Percentiles rank a stretch among this genome's conserved stretches.
phyloP scores from a whole-genome alignment of 1,140 invertebrate genomes.

The Phymorhynchus buccinoides region DNA sequence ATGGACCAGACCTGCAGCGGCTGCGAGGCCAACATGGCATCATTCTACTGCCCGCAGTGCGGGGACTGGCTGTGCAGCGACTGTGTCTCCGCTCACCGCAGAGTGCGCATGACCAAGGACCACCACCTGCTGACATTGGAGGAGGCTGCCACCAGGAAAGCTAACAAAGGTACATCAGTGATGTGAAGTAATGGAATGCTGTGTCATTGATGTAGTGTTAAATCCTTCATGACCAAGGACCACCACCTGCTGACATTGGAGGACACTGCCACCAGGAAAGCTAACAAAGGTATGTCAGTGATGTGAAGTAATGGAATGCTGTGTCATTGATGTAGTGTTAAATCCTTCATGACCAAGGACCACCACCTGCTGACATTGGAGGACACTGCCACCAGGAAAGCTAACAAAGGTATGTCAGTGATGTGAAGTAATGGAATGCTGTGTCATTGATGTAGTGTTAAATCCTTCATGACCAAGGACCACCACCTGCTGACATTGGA shows the following conservation, averaged over 20 bases:
- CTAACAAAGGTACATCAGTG: not conserved
- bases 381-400: too few species aligned
- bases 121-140: conserved; percentile 74
- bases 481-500: too few species aligned
- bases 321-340: too few species aligned
- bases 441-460: too few species aligned
- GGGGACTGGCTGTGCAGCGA: conserved; percentile 91
- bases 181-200: too few species aligned
- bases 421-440: too few species aligned
- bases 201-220: too few species aligned
- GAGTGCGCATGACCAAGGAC: conserved; percentile 78
- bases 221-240: conserved; percentile 46
- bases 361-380: too few species aligned
- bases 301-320: too few species aligned
- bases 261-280: not conserved
- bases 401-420: too few species aligned
- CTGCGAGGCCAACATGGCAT: conserved; percentile 87
- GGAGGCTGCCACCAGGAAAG: not conserved
- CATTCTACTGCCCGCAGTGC: conserved; percentile 90
- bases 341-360: too few species aligned
- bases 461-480: too few species aligned
- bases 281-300: not conserved
- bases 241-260: conserved; percentile 74
- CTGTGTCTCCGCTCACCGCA: conserved; percentile 83
- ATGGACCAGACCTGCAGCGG: conserved; percentile 81